Evolutionary conservation across 2,797 vertebrate species (phyloP).

Genomic region (Spinus olivaceus): DNA sequence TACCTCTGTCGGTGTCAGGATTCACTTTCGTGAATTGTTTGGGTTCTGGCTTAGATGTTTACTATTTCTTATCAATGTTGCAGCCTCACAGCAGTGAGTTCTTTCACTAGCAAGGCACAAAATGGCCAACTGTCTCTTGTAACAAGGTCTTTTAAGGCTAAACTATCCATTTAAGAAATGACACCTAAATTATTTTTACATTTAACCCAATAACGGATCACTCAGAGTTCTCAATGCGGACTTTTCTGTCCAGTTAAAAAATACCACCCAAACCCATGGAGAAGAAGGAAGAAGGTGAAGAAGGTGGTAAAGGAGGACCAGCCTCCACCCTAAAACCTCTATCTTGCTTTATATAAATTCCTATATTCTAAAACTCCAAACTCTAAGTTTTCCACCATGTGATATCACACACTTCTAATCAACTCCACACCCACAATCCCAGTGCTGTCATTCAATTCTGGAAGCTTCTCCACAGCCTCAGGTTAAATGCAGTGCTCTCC

Average conservation of each 20-base stretch:
- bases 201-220: neutral
- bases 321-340: neutral
- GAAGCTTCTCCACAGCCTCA: neutral
- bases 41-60: neutral
- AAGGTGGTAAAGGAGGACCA: neutral
- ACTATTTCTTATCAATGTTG: neutral
- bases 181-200: neutral
- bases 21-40: neutral
- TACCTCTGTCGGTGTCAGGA: neutral
- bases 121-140: neutral
- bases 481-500: neutral
- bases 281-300: neutral
- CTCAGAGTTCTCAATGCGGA: neutral
- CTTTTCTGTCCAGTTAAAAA: neutral
- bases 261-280: neutral
- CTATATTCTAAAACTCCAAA: neutral
- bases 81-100: neutral
- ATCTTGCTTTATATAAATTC: neutral
- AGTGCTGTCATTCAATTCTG: neutral
- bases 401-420: neutral
- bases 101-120: neutral
- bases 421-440: neutral
- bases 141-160: neutral
- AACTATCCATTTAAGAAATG: neutral
- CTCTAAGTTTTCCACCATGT: neutral